Base-by-base conservation (phyloP, 1,140 invertebrate genomes). In the Cydia strobilella region DNA sequence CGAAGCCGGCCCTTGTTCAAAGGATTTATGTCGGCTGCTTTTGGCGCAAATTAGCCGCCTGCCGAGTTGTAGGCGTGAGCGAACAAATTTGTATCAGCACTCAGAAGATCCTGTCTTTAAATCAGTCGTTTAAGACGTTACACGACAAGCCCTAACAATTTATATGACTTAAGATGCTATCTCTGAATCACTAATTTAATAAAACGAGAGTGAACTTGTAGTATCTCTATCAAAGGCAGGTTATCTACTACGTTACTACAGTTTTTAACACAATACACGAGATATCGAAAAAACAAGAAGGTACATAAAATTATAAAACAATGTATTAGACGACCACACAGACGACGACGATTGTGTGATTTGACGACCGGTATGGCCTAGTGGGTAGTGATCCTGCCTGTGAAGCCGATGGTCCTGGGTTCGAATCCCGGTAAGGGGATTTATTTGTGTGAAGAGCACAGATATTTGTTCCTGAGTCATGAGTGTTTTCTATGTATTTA, bases 21-120 rank as follows among this genome's bases (percentile, higher is more conserved):
- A 83, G 85, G 86, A 92, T 92, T 92, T 92, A 92, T 92, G 86
- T 81, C 82, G 73, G 74, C 83, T 86, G 78, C 81, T 86, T 92
- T 88, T 86, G 84, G 88, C 76, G 82, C 86, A 90, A 90, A 90
- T 92, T 90, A 90, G 84, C 81, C 79, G 80, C 83, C 79, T 83
- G 90, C 84, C 82, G 76, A 74, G 72, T 69, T 77, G 83, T 86
- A 87, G 88, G 87, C 87, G 90, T 89, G 86, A 86, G 74, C 81
- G 77, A 81, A 87, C 86, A 86, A 88, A 91, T 89, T 86, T 86
- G 80, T 80, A 77, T 66, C 75, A 75, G 75, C 77, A 83, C 77
- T 79, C 69, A 74, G 74, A 45, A 75, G 54, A 59, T 59, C 54
- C 54, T 59, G 54, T 59, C 54, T 23, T 59, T 59, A 59, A 59